Conservation (phyloP, 2,797 vertebrate species). For the Molossus alvarezi region DNA sequence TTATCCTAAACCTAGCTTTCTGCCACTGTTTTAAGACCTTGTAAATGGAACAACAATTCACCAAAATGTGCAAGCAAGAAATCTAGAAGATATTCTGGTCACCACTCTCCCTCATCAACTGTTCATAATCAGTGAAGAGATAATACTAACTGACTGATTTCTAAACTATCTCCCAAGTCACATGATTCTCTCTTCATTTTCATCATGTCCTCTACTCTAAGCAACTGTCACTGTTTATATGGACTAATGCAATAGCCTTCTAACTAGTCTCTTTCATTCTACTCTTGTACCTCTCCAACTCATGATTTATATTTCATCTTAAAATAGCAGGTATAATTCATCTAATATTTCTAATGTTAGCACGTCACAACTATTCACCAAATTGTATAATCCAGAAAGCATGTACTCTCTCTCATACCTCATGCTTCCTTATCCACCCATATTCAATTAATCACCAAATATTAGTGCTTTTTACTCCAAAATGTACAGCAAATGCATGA, state of each 20-base stretch:
- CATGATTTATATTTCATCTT: background rate
- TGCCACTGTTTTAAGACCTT: background rate
- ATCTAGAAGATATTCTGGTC: constrained; percentile 18
- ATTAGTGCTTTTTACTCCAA: constrained; percentile 14
- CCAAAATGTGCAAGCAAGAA: constrained; percentile 24
- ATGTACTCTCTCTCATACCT: background rate
- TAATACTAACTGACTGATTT: background rate
- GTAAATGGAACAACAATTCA: constrained; percentile 26
- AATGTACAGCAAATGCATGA: background rate
- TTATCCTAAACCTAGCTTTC: constrained; percentile 29
- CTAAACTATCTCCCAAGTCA: background rate
- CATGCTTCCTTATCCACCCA: background rate
- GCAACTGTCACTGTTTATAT: background rate
- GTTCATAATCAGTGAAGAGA: background rate
- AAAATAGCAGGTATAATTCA: background rate
- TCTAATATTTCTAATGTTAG: background rate
- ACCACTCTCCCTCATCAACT: background rate
- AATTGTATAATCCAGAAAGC: background rate
- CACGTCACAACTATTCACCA: background rate
- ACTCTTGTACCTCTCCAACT: background rate
- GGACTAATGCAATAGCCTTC: background rate
- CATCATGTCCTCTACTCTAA: background rate
- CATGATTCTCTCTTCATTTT: background rate
- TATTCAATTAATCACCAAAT: background rate
- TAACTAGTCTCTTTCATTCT: background rate